Percentiles rank a stretch among this genome's conserved stretches.
phyloP scores from a whole-genome alignment of 1,140 invertebrate species.

The Drosophila asahinai region DNA sequence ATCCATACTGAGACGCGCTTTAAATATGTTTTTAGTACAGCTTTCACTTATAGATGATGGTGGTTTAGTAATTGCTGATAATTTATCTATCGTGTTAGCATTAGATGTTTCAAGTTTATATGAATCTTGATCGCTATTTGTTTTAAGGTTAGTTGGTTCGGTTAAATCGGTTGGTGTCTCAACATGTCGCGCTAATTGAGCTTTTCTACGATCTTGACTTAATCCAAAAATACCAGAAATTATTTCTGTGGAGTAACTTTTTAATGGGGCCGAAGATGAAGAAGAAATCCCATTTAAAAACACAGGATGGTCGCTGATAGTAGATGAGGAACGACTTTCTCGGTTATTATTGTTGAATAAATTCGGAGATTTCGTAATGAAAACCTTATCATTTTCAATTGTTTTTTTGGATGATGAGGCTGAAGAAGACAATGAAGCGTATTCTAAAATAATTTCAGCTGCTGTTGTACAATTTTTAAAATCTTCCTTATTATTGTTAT shows the following conservation, averaged over 20 bases:
- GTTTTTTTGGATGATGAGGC: constrained; percentile 14
- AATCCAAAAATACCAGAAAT: constrained; percentile 9
- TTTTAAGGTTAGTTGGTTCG: background rate
- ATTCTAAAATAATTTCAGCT: constrained; percentile 77
- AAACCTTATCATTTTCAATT: constrained; percentile 9
- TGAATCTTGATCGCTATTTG: constrained; percentile 6
- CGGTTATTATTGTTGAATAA: constrained; percentile 4
- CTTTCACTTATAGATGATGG: constrained; percentile 20
- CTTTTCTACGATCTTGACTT: constrained; percentile 59
- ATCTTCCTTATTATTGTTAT: constrained; percentile 5
- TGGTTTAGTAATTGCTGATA: constrained; percentile 8
- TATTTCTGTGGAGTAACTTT: constrained; percentile 48
- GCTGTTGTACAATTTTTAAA: constrained; percentile 47
- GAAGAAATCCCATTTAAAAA: constrained; percentile 31
- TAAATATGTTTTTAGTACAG: constrained; percentile 60
- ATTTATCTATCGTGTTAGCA: constrained; percentile 2
- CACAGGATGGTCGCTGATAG: constrained; percentile 20
- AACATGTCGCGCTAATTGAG: constrained; percentile 49
- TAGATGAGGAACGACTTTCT: constrained; percentile 3
- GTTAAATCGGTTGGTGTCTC: constrained; percentile 36
- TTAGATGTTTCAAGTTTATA: constrained; percentile 14
- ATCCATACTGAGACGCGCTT: constrained; percentile 40
- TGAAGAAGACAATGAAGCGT: constrained; percentile 53
- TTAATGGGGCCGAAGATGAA: constrained; percentile 50
- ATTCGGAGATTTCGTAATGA: constrained; percentile 13